Evolutionary conservation across 2,888 invertebrate species (phyloP), one percentile per base, ranked within the genome.

Genomic region (Agrochola circellaris): DNA sequence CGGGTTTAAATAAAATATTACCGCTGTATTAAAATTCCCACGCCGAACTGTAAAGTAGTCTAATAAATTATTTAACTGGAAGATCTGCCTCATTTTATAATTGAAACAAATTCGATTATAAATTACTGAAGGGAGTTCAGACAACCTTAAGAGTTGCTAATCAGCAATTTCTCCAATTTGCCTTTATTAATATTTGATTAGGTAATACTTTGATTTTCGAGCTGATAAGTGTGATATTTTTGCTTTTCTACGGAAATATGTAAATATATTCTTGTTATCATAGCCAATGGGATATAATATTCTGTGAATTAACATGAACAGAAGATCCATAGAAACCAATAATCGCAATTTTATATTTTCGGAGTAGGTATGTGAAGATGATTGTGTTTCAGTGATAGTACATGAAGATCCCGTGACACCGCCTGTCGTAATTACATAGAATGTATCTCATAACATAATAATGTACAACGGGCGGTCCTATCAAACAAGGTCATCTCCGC

Each of bases 81-180:
- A 86, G 56, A 84, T 75, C 60, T 56, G 79, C 75, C 75, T 83
- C 75, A 75, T 79, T 83, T 79, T 72, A 67, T 84, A 86, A 84
- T 86, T 84, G 84, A 86, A 83, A 86, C 84, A 86, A 84, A 84
- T 84, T 84, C 79, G 84, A 80, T 84, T 84, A 84, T 71, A 73
- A 84, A 86, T 83, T 86, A 82, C 79, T 74, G 62, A 65, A 79
- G 66, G 51, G 45, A 83, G 73, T 73, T 84, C 84, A 86, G 83
- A 84, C 70, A 86, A 42, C 56, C 75, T 71, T 75, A 78, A 86
- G 79, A 86, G 84, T 87, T 74, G 65, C n/a, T 84, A 87, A 84
- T 84, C 81, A 84, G 85, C 84, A 72, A 74, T 84, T 87, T 84
- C 76, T 56, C 68, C 73, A 87, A 76, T 87, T 84, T 84, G 62